Conservation (phyloP, 92 coral and sea anemone genomes). For the Epizoanthus stellaris region DNA sequence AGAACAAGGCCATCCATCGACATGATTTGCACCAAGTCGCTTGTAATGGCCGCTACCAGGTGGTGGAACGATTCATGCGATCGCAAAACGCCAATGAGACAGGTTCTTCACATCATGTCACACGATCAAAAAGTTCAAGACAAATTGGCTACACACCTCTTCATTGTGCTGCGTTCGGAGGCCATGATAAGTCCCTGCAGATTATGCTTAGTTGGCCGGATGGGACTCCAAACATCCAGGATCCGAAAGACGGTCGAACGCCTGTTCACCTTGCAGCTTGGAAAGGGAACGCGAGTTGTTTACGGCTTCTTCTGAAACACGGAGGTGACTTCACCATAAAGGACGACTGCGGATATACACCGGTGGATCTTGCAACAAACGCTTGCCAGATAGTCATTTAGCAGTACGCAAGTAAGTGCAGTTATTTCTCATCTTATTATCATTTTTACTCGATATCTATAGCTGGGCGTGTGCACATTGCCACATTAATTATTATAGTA, state of each 20-base stretch:
- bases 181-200: constrained; percentile 63
- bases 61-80: constrained; percentile 45
- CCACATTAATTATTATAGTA: too few relatives aligned
- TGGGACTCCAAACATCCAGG: constrained; percentile 68
- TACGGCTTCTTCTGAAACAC: constrained; percentile 54
- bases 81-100: constrained; percentile 52
- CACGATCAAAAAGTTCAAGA: constrained; percentile 3
- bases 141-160: constrained; percentile 74
- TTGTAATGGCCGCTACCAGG: constrained; percentile 64
- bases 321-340: constrained; percentile 54
- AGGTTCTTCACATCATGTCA: constrained; percentile 61
- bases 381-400: constrained; percentile 14
- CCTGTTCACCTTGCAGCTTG: constrained; percentile 85
- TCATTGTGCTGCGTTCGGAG: constrained; percentile 85
- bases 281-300: constrained; percentile 57
- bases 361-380: constrained; percentile 40
- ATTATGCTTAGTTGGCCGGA: constrained; percentile 76
- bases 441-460: too few relatives aligned
- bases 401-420: constrained; percentile 22
- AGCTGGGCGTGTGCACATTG: too few relatives aligned
- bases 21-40: constrained; percentile 76
- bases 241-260: constrained; percentile 64
- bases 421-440: too few relatives aligned
- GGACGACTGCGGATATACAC: constrained; percentile 42
- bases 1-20: constrained; percentile 55